Conservation (phyloP, 1,140 invertebrate species). For the Maconellicoccus hirsutus region DNA sequence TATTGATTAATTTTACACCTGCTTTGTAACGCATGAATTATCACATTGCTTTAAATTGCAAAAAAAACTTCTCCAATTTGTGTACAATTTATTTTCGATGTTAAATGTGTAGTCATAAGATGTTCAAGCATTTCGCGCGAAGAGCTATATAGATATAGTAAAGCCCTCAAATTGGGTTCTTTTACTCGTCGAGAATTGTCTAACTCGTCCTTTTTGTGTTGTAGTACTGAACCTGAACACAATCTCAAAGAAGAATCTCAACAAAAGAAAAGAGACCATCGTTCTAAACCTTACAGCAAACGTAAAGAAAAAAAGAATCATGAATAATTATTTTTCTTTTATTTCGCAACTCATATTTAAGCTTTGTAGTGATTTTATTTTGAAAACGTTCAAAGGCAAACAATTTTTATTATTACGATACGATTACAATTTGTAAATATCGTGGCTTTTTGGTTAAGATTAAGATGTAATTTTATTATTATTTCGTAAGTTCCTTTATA, state of each 20-base stretch:
- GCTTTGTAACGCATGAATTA: background rate
- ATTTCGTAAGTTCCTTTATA: background rate
- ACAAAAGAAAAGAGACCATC: conserved; percentile 15
- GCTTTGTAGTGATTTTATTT: background rate
- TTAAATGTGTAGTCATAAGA: too few species aligned
- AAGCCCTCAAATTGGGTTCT: too few species aligned
- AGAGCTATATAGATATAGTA: too few species aligned
- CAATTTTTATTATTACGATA: background rate
- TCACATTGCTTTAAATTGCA: background rate
- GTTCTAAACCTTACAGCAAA: conserved; percentile 14
- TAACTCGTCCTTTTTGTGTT: background rate
- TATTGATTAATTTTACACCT: background rate
- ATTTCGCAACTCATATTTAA: background rate
- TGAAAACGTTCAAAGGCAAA: background rate
- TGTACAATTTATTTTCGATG: too few species aligned
- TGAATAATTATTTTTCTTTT: conserved; percentile 11
- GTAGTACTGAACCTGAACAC: background rate
- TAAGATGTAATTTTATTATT: background rate
- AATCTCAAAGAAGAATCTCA: conserved; percentile 2
- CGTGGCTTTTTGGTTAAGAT: background rate
- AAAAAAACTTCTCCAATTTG: background rate
- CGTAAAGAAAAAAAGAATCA: conserved; percentile 16
- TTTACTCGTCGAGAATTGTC: background rate
- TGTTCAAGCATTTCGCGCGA: too few species aligned
- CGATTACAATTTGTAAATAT: background rate